Evolutionary conservation across 2,113 vertebrate genomes (phyloP).

Genomic region (Strigops habroptila): DNA sequence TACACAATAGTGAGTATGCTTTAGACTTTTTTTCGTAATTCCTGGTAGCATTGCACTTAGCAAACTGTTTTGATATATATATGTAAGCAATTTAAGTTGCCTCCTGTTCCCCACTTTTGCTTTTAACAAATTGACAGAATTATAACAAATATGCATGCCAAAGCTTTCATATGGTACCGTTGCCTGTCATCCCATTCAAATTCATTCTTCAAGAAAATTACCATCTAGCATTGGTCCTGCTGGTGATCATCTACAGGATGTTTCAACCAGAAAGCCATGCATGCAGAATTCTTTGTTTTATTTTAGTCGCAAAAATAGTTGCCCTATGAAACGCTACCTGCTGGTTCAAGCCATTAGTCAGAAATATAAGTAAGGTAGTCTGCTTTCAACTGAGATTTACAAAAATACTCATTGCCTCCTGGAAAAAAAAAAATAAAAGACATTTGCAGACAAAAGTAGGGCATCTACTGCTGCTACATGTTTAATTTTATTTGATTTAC

Average conservation of each 20-base stretch:
- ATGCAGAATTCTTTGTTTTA: neutral
- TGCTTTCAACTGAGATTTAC: neutral
- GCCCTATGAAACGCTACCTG: neutral
- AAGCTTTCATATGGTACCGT: neutral
- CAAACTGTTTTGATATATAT: neutral
- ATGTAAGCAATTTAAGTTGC: neutral
- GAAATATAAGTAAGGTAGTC: neutral
- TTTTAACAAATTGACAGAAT: neutral
- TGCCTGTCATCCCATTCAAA: neutral
- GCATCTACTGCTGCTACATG: conserved; percentile 28
- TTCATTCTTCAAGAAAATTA: neutral
- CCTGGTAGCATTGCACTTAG: neutral
- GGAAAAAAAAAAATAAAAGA: neutral
- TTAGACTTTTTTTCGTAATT: neutral
- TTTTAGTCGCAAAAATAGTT: neutral
- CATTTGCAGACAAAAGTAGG: conserved; percentile 24
- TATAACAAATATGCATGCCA: neutral
- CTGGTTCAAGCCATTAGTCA: neutral
- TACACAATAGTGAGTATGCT: neutral
- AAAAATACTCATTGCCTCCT: neutral
- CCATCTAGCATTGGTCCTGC: neutral
- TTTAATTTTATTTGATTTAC: conserved; percentile 57
- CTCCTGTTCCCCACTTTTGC: neutral
- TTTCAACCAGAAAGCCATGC: neutral
- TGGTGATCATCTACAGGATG: neutral